phyloP scores from a whole-genome alignment of 2,888 invertebrate species.

The Suillia variegata region DNA sequence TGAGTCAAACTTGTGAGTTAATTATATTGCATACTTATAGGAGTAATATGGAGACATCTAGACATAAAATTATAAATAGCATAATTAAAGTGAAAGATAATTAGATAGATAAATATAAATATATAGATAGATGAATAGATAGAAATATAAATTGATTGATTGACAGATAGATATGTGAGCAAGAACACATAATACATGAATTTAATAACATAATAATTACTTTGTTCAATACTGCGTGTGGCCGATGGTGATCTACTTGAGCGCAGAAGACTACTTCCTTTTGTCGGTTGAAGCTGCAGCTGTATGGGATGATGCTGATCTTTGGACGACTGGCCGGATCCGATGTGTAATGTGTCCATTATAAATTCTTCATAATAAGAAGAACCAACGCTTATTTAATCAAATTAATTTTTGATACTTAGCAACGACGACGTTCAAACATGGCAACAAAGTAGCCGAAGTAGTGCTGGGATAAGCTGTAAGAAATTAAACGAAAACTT shows the following conservation, averaged over 20 bases:
- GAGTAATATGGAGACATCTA: too few relatives aligned
- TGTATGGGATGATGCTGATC: conserved; percentile 33
- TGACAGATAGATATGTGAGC: too few relatives aligned
- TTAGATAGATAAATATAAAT: too few relatives aligned
- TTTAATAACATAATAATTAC: conserved; percentile 52
- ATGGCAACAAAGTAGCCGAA: conserved; percentile 34
- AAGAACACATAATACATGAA: too few relatives aligned
- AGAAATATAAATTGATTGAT: too few relatives aligned
- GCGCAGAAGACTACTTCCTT: conserved; percentile 40
- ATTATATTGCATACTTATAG: too few relatives aligned
- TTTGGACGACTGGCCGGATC: conserved; percentile 24
- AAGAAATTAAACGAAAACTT: not conserved
- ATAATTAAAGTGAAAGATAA: too few relatives aligned
- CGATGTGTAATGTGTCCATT: conserved; percentile 42
- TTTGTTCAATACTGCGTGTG: conserved; percentile 54
- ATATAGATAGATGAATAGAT: too few relatives aligned
- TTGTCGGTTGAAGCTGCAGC: conserved; percentile 35
- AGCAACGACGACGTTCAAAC: not conserved
- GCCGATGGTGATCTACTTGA: conserved; percentile 58
- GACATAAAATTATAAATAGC: too few relatives aligned
- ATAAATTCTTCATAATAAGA: not conserved
- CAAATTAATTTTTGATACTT: not conserved
- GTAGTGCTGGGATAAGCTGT: not conserved
- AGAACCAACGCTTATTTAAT: not conserved
- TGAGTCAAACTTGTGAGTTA: too few relatives aligned